Conservation (phyloP, 2,113 vertebrate species). For the Xiphophorus couchianus region DNA sequence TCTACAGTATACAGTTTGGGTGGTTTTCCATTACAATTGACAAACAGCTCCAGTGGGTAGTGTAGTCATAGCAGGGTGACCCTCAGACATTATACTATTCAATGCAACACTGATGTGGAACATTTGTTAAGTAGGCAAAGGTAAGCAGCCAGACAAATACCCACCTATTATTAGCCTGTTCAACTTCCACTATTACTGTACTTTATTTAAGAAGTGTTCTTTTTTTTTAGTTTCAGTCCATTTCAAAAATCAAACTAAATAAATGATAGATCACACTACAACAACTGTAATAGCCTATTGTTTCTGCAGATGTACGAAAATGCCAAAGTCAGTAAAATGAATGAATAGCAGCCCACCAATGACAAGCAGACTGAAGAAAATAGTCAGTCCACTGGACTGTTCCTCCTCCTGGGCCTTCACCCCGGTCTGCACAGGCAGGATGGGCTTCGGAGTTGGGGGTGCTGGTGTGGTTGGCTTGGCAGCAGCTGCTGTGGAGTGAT, state of each 20-base stretch:
- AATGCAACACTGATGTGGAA: too few relatives aligned
- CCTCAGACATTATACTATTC: too few relatives aligned
- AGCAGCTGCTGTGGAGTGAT: constrained; percentile 71
- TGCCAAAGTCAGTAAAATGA: not conserved
- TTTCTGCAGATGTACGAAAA: too few relatives aligned
- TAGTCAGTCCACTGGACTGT: constrained; percentile 96
- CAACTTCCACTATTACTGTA: not conserved
- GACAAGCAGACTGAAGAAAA: constrained; percentile 97
- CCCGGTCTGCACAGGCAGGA: constrained; percentile 93
- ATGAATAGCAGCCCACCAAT: constrained; percentile 82
- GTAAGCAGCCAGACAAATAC: not conserved
- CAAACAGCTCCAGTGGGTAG: too few relatives aligned
- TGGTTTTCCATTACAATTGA: too few relatives aligned
- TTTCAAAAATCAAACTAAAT: too few relatives aligned
- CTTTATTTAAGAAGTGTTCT: too few relatives aligned
- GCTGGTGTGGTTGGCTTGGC: constrained; percentile 81
- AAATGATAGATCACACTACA: too few relatives aligned
- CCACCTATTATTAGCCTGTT: not conserved
- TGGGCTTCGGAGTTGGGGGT: constrained; percentile 88
- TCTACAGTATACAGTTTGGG: too few relatives aligned
- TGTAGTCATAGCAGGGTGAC: too few relatives aligned
- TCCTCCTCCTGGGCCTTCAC: constrained; percentile 97
- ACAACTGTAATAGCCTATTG: too few relatives aligned
- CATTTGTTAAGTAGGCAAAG: not conserved
- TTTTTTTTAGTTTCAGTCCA: not conserved